Conservation (phyloP, 2,113 vertebrate species). For the Siniperca knerii region DNA sequence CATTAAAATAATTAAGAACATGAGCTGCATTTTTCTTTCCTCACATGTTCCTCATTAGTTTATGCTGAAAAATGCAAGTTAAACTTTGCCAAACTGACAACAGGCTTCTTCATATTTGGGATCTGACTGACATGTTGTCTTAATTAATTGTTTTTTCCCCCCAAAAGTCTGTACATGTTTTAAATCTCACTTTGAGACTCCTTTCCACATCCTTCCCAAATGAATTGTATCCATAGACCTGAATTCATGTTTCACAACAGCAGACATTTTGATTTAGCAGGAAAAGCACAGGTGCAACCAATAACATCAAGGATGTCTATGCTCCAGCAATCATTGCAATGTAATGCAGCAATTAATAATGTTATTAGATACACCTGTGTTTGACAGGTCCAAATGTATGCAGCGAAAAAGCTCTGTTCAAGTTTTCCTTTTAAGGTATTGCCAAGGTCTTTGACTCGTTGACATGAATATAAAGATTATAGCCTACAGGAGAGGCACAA, state of each 20-base stretch:
- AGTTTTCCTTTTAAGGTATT: constrained; percentile 58
- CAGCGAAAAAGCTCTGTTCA: neutral
- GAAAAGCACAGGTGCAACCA: constrained; percentile 56
- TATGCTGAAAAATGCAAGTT: neutral
- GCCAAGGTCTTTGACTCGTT: neutral
- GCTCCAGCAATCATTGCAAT: constrained; percentile 18
- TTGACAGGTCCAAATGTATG: constrained; percentile 18
- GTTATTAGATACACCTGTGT: constrained; percentile 45
- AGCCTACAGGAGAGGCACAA: neutral
- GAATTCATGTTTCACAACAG: constrained; percentile 17
- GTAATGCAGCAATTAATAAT: constrained; percentile 20
- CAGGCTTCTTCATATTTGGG: neutral
- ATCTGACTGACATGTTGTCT: constrained; percentile 15
- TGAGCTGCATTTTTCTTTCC: constrained; percentile 18
- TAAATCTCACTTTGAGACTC: neutral
- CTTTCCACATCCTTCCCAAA: constrained; percentile 10
- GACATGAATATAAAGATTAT: neutral
- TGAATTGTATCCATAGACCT: neutral
- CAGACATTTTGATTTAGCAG: constrained; percentile 12
- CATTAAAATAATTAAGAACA: constrained; percentile 14
- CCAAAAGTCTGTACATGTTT: neutral
- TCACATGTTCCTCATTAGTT: constrained; percentile 39
- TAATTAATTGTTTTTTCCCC: neutral
- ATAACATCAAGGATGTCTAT: constrained; percentile 26
- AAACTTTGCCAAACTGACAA: neutral